Conservation (phyloP, 53 echinoderm and acorn worm genomes). For the Echinometra lucunter region DNA sequence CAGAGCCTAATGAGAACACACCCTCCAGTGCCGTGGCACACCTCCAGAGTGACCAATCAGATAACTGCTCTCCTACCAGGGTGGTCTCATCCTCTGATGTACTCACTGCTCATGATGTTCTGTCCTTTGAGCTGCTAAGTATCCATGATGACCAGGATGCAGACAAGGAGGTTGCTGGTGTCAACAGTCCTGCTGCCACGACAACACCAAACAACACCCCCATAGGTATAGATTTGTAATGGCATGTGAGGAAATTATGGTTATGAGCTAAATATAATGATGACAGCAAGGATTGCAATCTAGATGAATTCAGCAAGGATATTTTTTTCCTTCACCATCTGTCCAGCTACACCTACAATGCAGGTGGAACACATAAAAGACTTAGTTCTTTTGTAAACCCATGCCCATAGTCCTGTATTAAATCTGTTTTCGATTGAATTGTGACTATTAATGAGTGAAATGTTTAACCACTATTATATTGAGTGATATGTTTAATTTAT, state of each 20-base stretch:
- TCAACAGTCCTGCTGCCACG: constrained; percentile 76
- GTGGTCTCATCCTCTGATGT: constrained; percentile 88
- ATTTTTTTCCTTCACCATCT: too few species aligned
- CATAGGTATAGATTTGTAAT: constrained; percentile 69
- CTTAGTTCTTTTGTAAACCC: too few species aligned
- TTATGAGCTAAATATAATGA: neutral
- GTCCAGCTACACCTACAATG: too few species aligned
- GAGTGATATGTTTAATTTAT: too few species aligned
- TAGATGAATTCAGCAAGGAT: neutral
- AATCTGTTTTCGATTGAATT: too few species aligned
- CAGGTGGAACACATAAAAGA: too few species aligned
- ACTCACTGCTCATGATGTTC: constrained; percentile 93
- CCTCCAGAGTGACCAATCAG: constrained; percentile 86
- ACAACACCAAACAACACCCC: constrained; percentile 99
- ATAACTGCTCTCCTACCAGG: constrained; percentile 75
- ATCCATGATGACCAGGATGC: constrained; percentile 82
- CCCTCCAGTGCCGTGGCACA: constrained; percentile 81
- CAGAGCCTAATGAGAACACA: constrained; percentile 55
- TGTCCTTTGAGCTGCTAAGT: constrained; percentile 96
- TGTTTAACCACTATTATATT: too few species aligned
- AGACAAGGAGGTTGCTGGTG: constrained; percentile 77
- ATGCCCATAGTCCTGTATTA: too few species aligned
- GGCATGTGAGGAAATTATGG: neutral
- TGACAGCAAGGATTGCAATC: neutral
- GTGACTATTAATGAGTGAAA: too few species aligned